Conservation (phyloP, 2,113 vertebrate genomes). For the Eublepharis macularius region DNA sequence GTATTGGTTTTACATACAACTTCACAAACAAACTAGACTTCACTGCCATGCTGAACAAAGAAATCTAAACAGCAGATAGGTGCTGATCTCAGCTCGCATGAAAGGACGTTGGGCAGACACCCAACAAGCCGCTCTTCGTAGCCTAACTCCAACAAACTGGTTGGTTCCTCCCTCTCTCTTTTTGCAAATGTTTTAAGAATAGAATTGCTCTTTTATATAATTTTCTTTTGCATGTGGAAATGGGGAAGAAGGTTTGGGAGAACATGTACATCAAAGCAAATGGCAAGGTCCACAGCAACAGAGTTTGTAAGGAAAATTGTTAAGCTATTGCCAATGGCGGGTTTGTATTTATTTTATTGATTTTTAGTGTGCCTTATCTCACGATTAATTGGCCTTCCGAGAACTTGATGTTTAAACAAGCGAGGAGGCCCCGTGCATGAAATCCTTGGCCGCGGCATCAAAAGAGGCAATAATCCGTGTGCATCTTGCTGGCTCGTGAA, state of each 20-base stretch:
- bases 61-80: not conserved
- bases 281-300: not conserved
- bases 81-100: not conserved
- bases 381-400: slow-evolving; percentile 12
- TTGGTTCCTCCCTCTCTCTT: no score
- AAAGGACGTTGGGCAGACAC: not conserved
- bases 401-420: slow-evolving; percentile 14
- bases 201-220: not conserved
- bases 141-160: not conserved
- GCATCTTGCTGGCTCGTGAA: not conserved
- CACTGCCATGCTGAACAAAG: not conserved
- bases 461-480: not conserved
- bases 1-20: not conserved
- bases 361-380: not conserved
- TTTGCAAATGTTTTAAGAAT: not conserved
- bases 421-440: not conserved
- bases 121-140: not conserved
- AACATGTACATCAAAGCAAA: not conserved
- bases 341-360: slow-evolving; percentile 1
- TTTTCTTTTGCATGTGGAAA: not conserved
- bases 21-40: not conserved
- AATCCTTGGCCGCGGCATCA: not conserved
- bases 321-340: not conserved
- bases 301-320: not conserved
- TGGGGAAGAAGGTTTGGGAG: not conserved